Conservation (phyloP, 2,888 invertebrate species). For the Amitus sp. region DNA sequence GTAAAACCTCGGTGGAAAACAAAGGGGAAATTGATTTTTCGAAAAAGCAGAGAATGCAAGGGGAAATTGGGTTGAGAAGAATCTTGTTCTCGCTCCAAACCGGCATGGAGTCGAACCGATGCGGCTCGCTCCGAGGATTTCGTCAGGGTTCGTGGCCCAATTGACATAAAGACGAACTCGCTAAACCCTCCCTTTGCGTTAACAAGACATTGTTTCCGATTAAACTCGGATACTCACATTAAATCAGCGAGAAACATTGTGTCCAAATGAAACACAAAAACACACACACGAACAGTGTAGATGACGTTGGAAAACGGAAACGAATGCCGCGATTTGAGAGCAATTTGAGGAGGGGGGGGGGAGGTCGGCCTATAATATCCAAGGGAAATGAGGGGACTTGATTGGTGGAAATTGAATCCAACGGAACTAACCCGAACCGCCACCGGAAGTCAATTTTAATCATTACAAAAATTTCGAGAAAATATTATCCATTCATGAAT, state of each 20-base stretch:
- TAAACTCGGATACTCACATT: conserved; percentile 53
- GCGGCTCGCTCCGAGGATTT: conserved; percentile 46
- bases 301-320: conserved; percentile 61
- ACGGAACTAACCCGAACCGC: background rate
- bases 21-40: background rate
- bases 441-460: background rate
- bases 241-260: conserved; percentile 61
- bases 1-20: too few relatives aligned
- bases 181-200: conserved; percentile 20
- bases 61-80: background rate
- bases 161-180: conserved; percentile 47
- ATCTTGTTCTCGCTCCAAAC: conserved; percentile 32
- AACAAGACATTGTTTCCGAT: background rate
- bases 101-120: conserved; percentile 49
- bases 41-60: background rate
- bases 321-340: conserved; percentile 41
- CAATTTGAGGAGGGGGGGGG: too few relatives aligned
- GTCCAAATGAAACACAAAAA: conserved; percentile 60
- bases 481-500: too few relatives aligned
- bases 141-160: conserved; percentile 51
- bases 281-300: conserved; percentile 56
- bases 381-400: background rate
- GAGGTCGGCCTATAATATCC: too few relatives aligned
- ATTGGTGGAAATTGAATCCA: background rate
- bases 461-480: too few relatives aligned